A percentile compares a stretch with the other conserved stretches of the same genome.
phyloP scores from a whole-genome alignment of 2,888 invertebrate species.

The Euzetes globulus region DNA sequence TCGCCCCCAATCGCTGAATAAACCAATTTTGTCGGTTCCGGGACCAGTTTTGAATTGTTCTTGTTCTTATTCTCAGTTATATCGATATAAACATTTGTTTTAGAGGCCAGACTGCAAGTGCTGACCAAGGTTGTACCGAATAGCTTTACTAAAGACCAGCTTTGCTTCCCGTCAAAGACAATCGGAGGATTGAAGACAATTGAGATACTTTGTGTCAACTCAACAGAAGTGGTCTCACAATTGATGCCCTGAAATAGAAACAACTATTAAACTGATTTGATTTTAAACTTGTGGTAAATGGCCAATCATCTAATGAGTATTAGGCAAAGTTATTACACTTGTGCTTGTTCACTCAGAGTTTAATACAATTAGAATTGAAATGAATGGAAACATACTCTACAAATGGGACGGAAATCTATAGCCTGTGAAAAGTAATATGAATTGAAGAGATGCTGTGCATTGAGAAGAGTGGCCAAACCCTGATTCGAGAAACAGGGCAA shows the following conservation, averaged over 20 bases:
- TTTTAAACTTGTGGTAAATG: too few relatives aligned
- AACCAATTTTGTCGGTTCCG: conserved; percentile 55
- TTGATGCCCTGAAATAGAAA: conserved; percentile 48
- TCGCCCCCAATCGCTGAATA: conserved; percentile 63
- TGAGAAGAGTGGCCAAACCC: conserved; percentile 77
- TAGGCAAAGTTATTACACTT: too few relatives aligned
- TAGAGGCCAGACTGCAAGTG: conserved; percentile 69
- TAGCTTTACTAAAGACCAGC: conserved; percentile 73
- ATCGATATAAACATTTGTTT: conserved; percentile 74
- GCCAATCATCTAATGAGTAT: too few relatives aligned
- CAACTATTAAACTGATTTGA: neutral
- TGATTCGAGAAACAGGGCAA: conserved; percentile 77
- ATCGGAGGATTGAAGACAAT: conserved; percentile 74
- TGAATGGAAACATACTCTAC: conserved; percentile 50
- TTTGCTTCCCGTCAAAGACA: conserved; percentile 49
- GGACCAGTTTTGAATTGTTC: conserved; percentile 58
- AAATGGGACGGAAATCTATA: conserved; percentile 72
- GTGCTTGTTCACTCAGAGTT: too few relatives aligned
- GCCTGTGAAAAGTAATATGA: conserved; percentile 86
- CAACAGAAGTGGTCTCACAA: conserved; percentile 60
- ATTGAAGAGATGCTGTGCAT: conserved; percentile 82
- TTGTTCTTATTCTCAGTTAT: conserved; percentile 56
- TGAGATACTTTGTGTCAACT: conserved; percentile 75
- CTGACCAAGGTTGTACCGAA: conserved; percentile 78
- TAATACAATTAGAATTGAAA: too few relatives aligned